Base-by-base conservation (phyloP, 2,888 invertebrate species). In the Proisotoma minuta region DNA sequence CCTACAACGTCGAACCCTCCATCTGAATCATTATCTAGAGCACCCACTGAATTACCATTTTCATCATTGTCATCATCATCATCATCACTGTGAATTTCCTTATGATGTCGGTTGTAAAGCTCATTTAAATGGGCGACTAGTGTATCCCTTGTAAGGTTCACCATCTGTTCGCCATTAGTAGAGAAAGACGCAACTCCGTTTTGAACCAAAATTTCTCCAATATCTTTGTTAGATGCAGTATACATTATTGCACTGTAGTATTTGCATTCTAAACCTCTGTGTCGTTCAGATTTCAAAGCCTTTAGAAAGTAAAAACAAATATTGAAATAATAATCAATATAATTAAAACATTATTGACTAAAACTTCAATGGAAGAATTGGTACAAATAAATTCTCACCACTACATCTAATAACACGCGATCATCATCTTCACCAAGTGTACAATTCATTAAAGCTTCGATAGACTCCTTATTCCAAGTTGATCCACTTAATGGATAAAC, bases 131-230 rank as follows among this genome's bases (percentile, higher is more conserved):
- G 20, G 1, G 8, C 3, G 18, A 18, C 43, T 56, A 23, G 18
- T 8, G 15, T 40, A 15, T 39, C 22, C 10, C 40, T 56, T 39
- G 15, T 20, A 20, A 3, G 12, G 4, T 4, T 24, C 2, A 56
- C 43, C 3, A 56, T 15, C 15, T 60, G 39, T 20, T 59, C 51
- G 22, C 54, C 47, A 5, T 47, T 57, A 5, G 26, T n/a, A 4
- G n/a, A 39, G 18, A 43, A 63, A 8, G 28, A 39, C 18, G 66
- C 69, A 27, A 10, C 18, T 12, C 43, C 51, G 28, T 58, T 3
- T 3, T 57, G n/a, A 2, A 66, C 62, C 24, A 69, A 53, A 18
- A 1, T 4, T 28, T 52, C 28, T 5, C 66, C 69, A 5, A 69
- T 5, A 2, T 69, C 69, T 4, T 62, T 50, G 0, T 56, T 59